Evolutionary conservation across 1,140 invertebrate species (phyloP), one percentile per base, ranked within the genome.

Genomic region (Ericerus pela): DNA sequence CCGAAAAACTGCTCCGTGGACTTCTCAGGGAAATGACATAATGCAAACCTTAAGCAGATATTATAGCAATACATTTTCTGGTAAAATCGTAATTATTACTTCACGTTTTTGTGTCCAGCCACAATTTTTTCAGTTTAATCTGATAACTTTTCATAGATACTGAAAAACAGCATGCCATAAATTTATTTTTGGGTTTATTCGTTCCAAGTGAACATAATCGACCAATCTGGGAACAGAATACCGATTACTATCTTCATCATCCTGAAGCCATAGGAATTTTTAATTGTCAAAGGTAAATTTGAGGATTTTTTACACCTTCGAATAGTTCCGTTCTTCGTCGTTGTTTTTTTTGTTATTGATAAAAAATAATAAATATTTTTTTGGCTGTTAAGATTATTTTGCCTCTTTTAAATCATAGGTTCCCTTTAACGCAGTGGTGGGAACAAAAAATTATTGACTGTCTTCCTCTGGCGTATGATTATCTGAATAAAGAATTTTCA

Each of bases 141-240:
- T 29, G 27, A 30, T 2, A 30, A 53, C 18, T 26, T 4, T 24
- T 54, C 38, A 16, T 51, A 65, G 95, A 98, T 76, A 83, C 91
- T 31, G 96, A 99, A 66, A 99, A 99, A 67, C 96, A 99, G 70
- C 90, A 95, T 67, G 93, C 92, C 0, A 96, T 98, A 62, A 99
- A 99, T 72, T 71, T 99, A 58, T 99, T 99, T 70, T 74, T 99
- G 43, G 96, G 96, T 8, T 75, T 94, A 22, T 97, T 91, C 69
- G 70, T 84, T 58, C 91, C 93, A 1, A 75, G 80, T 53, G 76
- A 80, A 63, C 75, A 74, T 43, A 76, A 76, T 65, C 78, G 79
- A 30, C 80, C 84, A 0, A 82, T 97, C 53, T 97, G 94, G 94
- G 89, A 94, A 62, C 73, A 88, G 29, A 69, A 81, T 24, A 92